phyloP scores from a whole-genome alignment of 1,140 invertebrate genomes.

The Venturia canescens region DNA sequence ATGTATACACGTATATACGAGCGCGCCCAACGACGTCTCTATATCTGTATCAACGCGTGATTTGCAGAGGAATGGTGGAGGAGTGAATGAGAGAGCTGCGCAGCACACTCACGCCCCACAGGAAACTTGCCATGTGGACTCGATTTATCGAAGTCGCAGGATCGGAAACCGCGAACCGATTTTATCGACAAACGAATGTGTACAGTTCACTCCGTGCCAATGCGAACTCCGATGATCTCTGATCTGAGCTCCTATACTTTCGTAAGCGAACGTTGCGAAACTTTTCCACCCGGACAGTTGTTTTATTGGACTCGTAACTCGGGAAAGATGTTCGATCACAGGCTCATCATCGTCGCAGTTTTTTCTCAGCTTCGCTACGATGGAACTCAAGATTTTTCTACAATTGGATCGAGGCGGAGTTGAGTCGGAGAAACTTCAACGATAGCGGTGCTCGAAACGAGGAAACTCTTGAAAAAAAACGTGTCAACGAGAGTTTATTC shows the following conservation, averaged over 20 bases:
- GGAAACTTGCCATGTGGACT: conserved; percentile 3
- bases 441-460: no score
- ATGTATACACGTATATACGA: not conserved
- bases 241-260: not conserved
- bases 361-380: no score
- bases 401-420: no score
- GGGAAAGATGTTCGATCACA: no score
- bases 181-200: conserved; percentile 25
- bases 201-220: not conserved
- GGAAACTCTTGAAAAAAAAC: no score
- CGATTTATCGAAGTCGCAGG: conserved; percentile 25
- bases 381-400: no score
- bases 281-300: not conserved
- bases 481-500: no score
- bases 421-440: no score
- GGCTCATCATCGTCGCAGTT: no score
- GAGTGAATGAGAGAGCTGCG: conserved; percentile 14
- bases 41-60: not conserved
- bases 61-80: not conserved
- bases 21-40: not conserved
- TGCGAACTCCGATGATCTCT: not conserved
- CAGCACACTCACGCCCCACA: conserved; percentile 15
- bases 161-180: conserved; percentile 23
- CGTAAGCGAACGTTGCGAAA: not conserved
- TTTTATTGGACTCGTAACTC: not conserved